Percentiles rank a stretch among this genome's conserved stretches.
phyloP scores from a whole-genome alignment of 1,140 invertebrate genomes.

The Drosophila dunni region DNA sequence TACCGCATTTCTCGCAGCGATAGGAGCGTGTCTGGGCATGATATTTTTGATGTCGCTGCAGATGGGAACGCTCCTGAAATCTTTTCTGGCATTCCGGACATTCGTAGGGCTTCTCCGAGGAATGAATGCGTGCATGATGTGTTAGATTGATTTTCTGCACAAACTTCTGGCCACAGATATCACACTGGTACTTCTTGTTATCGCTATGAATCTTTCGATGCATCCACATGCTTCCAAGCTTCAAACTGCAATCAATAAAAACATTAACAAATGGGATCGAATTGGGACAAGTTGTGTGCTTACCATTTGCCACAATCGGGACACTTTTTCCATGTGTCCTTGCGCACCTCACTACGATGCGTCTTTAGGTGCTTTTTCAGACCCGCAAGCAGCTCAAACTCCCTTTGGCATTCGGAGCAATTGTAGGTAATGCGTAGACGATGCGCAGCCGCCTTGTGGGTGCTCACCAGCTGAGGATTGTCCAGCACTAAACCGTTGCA shows the following conservation, averaged over 20 bases:
- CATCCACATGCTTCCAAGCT: conserved; percentile 85
- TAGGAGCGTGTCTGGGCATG: conserved; percentile 85
- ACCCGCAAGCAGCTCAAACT: conserved; percentile 70
- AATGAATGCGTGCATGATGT: conserved; percentile 86
- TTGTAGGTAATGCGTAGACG: conserved; percentile 68
- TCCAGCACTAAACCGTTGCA: conserved; percentile 72
- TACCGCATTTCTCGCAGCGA: conserved; percentile 85
- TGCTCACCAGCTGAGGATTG: conserved; percentile 56
- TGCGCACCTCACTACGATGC: conserved; percentile 74
- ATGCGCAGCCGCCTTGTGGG: conserved; percentile 68
- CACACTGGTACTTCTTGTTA: conserved; percentile 85
- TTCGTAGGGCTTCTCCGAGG: conserved; percentile 87
- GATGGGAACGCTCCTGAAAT: conserved; percentile 85
- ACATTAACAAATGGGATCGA: neutral
- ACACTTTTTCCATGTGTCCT: conserved; percentile 84
- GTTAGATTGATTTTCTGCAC: conserved; percentile 86
- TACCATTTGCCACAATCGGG: conserved; percentile 86
- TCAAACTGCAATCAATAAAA: conserved; percentile 76
- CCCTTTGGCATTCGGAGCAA: conserved; percentile 73
- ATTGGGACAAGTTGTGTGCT: conserved; percentile 33
- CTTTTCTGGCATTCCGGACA: conserved; percentile 87
- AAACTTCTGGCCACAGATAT: conserved; percentile 86
- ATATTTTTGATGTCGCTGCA: conserved; percentile 85
- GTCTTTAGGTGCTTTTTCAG: conserved; percentile 81
- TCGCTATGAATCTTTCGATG: conserved; percentile 85